Conservation (phyloP, 2,113 vertebrate species). For the Hyperopisus bebe region DNA sequence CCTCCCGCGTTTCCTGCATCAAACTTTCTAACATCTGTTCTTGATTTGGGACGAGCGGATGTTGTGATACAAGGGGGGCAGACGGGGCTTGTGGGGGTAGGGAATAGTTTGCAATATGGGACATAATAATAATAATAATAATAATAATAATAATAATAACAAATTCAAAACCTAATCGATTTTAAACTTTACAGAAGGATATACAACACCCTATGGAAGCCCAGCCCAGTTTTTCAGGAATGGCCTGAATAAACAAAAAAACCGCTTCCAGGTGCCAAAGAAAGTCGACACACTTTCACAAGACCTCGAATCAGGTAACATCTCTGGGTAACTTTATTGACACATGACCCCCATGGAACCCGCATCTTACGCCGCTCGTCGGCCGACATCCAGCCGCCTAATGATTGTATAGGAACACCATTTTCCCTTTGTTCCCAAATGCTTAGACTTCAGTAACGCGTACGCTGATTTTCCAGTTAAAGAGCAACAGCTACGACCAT, state of each 20-base stretch:
- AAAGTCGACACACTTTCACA: background rate
- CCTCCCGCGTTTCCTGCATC: background rate
- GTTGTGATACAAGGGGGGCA: background rate
- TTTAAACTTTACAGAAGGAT: background rate
- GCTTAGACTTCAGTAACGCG: background rate
- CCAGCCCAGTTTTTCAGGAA: background rate
- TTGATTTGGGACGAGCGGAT: constrained; percentile 2
- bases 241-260: background rate
- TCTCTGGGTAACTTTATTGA: background rate
- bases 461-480: background rate
- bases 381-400: background rate
- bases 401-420: background rate
- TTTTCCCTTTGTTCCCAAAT: constrained; percentile 15
- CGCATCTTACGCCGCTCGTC: background rate
- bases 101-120: background rate
- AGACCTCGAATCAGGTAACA: background rate
- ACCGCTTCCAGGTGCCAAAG: background rate
- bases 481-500: background rate
- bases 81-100: background rate
- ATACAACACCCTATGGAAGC: background rate
- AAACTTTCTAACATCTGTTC: constrained; percentile 16
- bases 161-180: background rate
- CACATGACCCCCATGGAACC: background rate
- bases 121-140: background rate
- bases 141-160: background rate